Percentiles rank a stretch among this genome's conserved stretches.
Conservation (phyloP, 1,140 invertebrate species). For the Dendroctonus valens region DNA sequence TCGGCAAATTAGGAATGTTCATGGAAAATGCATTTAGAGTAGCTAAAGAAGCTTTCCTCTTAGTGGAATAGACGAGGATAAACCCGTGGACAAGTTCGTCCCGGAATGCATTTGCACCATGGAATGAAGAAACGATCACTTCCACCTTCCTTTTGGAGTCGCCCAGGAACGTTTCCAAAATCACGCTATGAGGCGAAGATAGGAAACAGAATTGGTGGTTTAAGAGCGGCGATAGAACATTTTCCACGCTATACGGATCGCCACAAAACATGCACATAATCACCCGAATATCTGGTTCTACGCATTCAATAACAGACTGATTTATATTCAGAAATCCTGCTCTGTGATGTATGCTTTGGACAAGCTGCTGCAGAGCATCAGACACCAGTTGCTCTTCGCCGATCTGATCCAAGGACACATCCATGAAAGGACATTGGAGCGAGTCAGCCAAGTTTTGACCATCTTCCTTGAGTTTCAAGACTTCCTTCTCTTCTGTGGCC, state of each 20-base stretch:
- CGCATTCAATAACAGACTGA: conserved; percentile 72
- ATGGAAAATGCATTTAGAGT: conserved; percentile 92
- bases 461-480: conserved; percentile 79
- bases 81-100: conserved; percentile 95
- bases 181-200: conserved; percentile 82
- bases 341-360: conserved; percentile 72
- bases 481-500: conserved; percentile 78
- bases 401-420: conserved; percentile 70
- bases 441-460: conserved; percentile 87
- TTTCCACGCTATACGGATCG: conserved; percentile 89
- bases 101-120: conserved; percentile 87
- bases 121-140: conserved; percentile 93
- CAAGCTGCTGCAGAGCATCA: conserved; percentile 71
- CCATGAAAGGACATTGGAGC: conserved; percentile 85
- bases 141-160: conserved; percentile 87
- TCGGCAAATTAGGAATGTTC: conserved; percentile 91
- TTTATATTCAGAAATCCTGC: conserved; percentile 71
- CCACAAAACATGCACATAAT: conserved; percentile 98
- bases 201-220: conserved; percentile 85
- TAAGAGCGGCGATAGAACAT: conserved; percentile 83
- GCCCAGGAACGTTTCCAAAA: conserved; percentile 87
- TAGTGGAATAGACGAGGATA: conserved; percentile 93
- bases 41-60: conserved; percentile 90
- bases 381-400: conserved; percentile 64
- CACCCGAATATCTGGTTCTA: conserved; percentile 83